Conservation (phyloP, 1,140 invertebrate species). For the Danaus plexippus region DNA sequence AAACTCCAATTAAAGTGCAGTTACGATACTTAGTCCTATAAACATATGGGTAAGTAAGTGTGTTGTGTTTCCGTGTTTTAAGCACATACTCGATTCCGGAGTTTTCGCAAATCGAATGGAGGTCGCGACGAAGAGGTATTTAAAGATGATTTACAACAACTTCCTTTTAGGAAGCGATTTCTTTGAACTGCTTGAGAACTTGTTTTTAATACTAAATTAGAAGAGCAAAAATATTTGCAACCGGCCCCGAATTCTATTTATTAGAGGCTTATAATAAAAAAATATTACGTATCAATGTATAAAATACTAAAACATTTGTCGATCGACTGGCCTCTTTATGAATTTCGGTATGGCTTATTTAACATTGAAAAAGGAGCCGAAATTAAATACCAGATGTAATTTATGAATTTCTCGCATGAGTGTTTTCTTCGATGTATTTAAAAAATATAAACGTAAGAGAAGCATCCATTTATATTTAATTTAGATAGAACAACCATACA, state of each 20-base stretch:
- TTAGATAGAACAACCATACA: conserved; percentile 14
- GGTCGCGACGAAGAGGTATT: conserved; percentile 33
- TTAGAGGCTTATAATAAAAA: conserved; percentile 10
- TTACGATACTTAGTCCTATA: no score
- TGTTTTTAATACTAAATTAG: conserved; percentile 15
- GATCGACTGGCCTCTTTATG: conserved; percentile 11
- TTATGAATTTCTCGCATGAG: no score
- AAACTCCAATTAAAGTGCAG: no score
- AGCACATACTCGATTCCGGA: conserved; percentile 40
- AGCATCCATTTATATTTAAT: neutral
- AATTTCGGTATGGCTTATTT: conserved; percentile 9
- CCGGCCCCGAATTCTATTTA: neutral
- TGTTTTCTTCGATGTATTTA: no score
- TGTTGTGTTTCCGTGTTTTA: conserved; percentile 37
- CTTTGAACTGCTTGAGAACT: conserved; percentile 16
- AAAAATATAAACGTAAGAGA: neutral
- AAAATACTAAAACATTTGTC: conserved; percentile 13
- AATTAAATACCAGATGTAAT: no score
- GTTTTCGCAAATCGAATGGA: conserved; percentile 39
- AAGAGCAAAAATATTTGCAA: neutral
- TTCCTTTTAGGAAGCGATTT: conserved; percentile 37
- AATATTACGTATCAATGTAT: conserved; percentile 9
- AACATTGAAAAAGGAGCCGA: no score
- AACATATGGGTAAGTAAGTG: conserved; percentile 1
- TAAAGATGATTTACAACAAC: conserved; percentile 46